phyloP scores from a whole-genome alignment of 2,797 vertebrate species.

The Leptatherina wallacei region DNA sequence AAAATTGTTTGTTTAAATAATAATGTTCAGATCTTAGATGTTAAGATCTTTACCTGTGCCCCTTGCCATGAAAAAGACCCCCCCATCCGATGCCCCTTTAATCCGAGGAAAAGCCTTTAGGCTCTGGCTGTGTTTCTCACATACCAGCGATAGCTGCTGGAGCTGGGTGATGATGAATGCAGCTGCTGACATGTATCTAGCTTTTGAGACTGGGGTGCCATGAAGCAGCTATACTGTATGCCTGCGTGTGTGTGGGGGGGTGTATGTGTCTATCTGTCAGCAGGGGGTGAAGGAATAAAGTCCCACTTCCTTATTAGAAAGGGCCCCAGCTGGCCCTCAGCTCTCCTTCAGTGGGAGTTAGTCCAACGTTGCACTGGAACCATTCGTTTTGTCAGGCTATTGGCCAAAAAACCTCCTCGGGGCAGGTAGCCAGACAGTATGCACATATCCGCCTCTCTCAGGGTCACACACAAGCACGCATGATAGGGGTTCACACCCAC shows the following conservation, averaged over 20 bases:
- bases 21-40: background rate
- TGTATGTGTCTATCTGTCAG: slow-evolving; percentile 48
- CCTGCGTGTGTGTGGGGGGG: slow-evolving; percentile 23
- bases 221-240: slow-evolving; percentile 38
- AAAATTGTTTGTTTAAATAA: background rate
- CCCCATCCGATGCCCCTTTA: slow-evolving; percentile 55
- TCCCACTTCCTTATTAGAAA: slow-evolving; percentile 76
- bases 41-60: slow-evolving; percentile 61
- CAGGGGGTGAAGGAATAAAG: slow-evolving; percentile 64
- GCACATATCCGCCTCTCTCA: slow-evolving; percentile 26
- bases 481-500: slow-evolving; percentile 48
- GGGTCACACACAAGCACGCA: slow-evolving; percentile 46
- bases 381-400: slow-evolving; percentile 70
- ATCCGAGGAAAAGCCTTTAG: slow-evolving; percentile 71
- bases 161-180: slow-evolving; percentile 68
- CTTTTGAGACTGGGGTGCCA: slow-evolving; percentile 50
- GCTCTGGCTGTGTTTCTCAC: slow-evolving; percentile 70
- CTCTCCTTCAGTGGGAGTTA: slow-evolving; percentile 70
- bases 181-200: slow-evolving; percentile 74
- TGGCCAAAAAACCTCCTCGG: slow-evolving; percentile 70
- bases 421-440: slow-evolving; percentile 61
- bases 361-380: slow-evolving; percentile 71
- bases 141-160: slow-evolving; percentile 61
- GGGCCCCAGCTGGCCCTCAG: slow-evolving; percentile 73
- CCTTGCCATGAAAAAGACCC: slow-evolving; percentile 38